Evolutionary conservation across 2,888 invertebrate species (phyloP).

Genomic region (Lamellibrachia columna): DNA sequence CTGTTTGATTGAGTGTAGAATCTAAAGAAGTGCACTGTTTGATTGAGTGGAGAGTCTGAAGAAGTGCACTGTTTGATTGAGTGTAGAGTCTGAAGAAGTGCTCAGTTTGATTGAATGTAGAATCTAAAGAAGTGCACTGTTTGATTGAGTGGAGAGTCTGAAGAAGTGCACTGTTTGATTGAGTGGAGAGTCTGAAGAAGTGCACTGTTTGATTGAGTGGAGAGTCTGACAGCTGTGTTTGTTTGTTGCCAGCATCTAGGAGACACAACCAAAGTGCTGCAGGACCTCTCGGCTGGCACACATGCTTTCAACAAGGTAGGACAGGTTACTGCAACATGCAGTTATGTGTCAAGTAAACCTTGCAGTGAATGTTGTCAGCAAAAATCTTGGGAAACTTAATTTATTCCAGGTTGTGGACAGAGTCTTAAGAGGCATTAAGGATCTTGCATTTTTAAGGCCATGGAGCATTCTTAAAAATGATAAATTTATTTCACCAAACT

Average conservation of each 20-base stretch:
- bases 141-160: background rate
- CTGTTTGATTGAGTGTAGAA: too few species aligned
- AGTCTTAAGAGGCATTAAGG: too few species aligned
- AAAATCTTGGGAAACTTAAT: background rate
- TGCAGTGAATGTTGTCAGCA: background rate
- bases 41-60: too few species aligned
- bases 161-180: background rate
- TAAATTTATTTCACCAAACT: too few species aligned
- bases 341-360: background rate
- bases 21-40: too few species aligned
- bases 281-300: constrained; percentile 77
- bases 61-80: too few species aligned
- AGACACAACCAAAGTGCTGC: constrained; percentile 78
- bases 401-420: background rate
- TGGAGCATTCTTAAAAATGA: too few species aligned
- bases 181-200: background rate
- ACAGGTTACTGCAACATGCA: background rate
- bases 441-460: too few species aligned
- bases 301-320: constrained; percentile 75
- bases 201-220: background rate
- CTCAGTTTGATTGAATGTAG: too few species aligned
- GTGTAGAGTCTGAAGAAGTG: too few species aligned
- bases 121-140: too few species aligned
- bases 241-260: constrained; percentile 78
- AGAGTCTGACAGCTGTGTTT: background rate